Conservation (phyloP, 2,888 invertebrate genomes). For the Diaprepes abbreviatus region DNA sequence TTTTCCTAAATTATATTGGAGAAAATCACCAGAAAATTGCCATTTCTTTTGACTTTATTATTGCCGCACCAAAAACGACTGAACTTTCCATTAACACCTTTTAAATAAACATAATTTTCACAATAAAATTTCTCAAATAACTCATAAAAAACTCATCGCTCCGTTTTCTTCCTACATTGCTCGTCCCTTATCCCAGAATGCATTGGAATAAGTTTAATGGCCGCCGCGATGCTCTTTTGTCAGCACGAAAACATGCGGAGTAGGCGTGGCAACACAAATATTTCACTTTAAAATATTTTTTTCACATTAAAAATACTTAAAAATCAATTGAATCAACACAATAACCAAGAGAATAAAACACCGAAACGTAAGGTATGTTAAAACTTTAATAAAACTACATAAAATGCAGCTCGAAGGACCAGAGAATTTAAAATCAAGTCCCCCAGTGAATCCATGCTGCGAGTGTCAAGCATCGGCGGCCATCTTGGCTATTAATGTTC, state of each 20-base stretch:
- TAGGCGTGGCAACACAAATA: conserved; percentile 61
- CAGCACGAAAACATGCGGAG: conserved; percentile 59
- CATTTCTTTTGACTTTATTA: too few species aligned
- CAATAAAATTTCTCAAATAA: neutral
- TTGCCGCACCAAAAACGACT: too few species aligned
- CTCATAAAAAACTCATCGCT: conserved; percentile 23
- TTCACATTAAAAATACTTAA: neutral
- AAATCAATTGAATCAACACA: neutral
- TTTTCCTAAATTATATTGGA: too few species aligned
- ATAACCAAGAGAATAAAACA: conserved; percentile 9
- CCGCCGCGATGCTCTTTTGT: conserved; percentile 63
- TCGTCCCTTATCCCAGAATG: conserved; percentile 57
- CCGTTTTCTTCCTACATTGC: conserved; percentile 39
- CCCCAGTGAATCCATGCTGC: conserved; percentile 51
- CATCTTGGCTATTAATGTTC: conserved; percentile 62
- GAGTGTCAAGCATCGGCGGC: conserved; percentile 55
- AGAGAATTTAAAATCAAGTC: conserved; percentile 36
- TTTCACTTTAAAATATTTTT: conserved; percentile 25
- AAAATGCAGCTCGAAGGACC: conserved; percentile 18
- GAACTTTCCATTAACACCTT: neutral
- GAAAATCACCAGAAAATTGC: too few species aligned
- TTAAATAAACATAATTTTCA: neutral
- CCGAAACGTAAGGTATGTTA: neutral
- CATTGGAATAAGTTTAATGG: conserved; percentile 60
- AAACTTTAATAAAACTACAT: conserved; percentile 11